Percentiles rank a stretch among this genome's conserved stretches.
Evolutionary conservation across 2,797 vertebrate species (phyloP).

Genomic region (Galaxias olidus): DNA sequence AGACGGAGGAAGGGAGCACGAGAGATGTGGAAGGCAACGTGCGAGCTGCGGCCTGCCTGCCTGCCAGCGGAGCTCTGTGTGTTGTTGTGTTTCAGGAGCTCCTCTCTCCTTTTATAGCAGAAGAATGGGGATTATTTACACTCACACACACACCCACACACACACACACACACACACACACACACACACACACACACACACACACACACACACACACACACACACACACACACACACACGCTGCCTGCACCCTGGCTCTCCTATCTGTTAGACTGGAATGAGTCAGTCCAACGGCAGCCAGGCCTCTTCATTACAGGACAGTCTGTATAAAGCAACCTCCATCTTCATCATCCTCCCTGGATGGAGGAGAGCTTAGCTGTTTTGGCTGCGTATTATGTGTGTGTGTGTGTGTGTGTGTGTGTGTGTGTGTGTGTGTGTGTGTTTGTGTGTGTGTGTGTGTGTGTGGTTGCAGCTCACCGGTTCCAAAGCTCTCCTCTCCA

Average conservation of each 20-base stretch:
- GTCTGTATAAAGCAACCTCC: neutral
- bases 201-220: constrained; percentile 53
- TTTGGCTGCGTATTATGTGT: no score
- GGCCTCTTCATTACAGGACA: constrained; percentile 38
- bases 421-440: constrained; percentile 1
- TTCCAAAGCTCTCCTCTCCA: constrained; percentile 98
- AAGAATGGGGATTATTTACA: constrained; percentile 87
- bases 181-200: constrained; percentile 31
- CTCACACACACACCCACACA: constrained; percentile 24
- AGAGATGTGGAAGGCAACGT: neutral
- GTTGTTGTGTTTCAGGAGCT: constrained; percentile 74
- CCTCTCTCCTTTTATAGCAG: constrained; percentile 93
- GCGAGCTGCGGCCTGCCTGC: constrained; percentile 10
- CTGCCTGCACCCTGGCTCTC: constrained; percentile 15
- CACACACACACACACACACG: constrained; percentile 32
- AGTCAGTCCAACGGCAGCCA: constrained; percentile 46
- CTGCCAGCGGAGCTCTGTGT: constrained; percentile 50
- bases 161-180: constrained; percentile 61
- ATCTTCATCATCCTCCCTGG: neutral
- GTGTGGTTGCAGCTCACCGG: constrained; percentile 76
- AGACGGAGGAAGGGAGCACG: neutral
- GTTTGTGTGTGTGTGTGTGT: neutral
- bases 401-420: neutral
- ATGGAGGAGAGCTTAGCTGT: no score
- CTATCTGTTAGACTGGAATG: constrained; percentile 60